These are phyloP conservation scores for Sebastes vulpes DNA, from an alignment of 2,797 vertebrate species.

Conservation along the genomic window DNA sequence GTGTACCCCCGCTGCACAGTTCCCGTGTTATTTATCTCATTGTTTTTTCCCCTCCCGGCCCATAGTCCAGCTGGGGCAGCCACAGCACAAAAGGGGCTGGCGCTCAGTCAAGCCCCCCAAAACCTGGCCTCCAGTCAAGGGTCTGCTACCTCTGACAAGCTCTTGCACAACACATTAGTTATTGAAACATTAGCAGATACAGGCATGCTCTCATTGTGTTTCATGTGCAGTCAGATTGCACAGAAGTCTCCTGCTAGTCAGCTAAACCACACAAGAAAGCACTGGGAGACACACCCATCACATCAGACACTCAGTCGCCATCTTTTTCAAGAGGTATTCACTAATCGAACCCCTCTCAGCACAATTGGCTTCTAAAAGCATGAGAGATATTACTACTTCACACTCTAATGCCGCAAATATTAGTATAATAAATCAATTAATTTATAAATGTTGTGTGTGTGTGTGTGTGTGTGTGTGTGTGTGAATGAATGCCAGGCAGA, in stretches of 20 bases:
- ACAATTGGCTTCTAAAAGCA: slow-evolving; percentile 13
- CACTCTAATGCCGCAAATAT: slow-evolving; percentile 6
- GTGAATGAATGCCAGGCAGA: slow-evolving; percentile 1
- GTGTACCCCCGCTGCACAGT: slow-evolving; percentile 69
- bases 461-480: not conserved
- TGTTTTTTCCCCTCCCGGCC: slow-evolving; percentile 59
- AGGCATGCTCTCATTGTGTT: slow-evolving; percentile 11
- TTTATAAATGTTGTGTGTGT: not conserved
- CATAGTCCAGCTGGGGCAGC: slow-evolving; percentile 69
- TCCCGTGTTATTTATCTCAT: slow-evolving; percentile 81
- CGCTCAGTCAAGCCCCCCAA: slow-evolving; percentile 40
- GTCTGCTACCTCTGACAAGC: slow-evolving; percentile 34
- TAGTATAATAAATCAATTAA: not conserved
- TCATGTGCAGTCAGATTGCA: slow-evolving; percentile 12
- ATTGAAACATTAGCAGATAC: slow-evolving; percentile 23
- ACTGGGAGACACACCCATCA: slow-evolving; percentile 63
- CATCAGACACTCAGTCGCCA: slow-evolving; percentile 34
- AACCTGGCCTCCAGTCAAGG: slow-evolving; percentile 37
- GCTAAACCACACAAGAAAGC: slow-evolving; percentile 24
- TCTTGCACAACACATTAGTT: slow-evolving; percentile 28
- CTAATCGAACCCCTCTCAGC: not conserved
- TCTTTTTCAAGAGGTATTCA: slow-evolving; percentile 20
- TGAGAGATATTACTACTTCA: not conserved
- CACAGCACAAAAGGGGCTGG: slow-evolving; percentile 67
- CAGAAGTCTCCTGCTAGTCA: not conserved